phyloP scores from a whole-genome alignment of 2,113 vertebrate genomes.

The Tauraco erythrolophus region DNA sequence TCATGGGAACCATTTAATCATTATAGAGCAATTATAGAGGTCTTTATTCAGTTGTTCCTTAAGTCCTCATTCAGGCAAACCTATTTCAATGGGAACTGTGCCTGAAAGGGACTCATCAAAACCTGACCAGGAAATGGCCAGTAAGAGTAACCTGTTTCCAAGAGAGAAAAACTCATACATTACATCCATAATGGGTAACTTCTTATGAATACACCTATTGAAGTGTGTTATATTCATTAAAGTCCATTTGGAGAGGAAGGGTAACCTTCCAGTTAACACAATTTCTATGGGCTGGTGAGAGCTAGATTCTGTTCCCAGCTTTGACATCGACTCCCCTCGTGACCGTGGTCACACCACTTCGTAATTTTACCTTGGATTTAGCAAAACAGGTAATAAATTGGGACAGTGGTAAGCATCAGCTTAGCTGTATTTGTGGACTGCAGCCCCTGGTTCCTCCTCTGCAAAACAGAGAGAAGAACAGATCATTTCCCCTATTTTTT shows the following conservation, averaged over 20 bases:
- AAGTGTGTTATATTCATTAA: conserved; percentile 66
- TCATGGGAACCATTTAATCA: conserved; percentile 73
- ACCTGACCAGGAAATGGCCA: conserved; percentile 71
- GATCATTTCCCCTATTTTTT: neutral
- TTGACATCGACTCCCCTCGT: neutral
- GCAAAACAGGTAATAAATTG: neutral
- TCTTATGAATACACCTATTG: conserved; percentile 63
- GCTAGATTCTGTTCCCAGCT: neutral
- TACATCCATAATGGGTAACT: conserved; percentile 65
- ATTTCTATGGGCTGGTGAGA: neutral
- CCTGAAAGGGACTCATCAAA: conserved; percentile 70
- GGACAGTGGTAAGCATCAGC: neutral
- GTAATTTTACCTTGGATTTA: neutral
- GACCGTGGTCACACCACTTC: neutral
- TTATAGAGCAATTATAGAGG: conserved; percentile 69
- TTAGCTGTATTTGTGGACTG: neutral
- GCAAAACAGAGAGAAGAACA: neutral
- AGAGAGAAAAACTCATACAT: conserved; percentile 68
- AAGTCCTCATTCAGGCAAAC: conserved; percentile 70
- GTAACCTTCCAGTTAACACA: conserved; percentile 65
- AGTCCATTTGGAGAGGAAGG: conserved; percentile 57
- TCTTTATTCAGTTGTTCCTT: conserved; percentile 67
- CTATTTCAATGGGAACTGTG: conserved; percentile 63
- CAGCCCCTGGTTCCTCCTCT: neutral
- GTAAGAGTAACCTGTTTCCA: conserved; percentile 65